Evolutionary conservation across 1,140 invertebrate genomes (phyloP).

Genomic region (Orussus abietinus): DNA sequence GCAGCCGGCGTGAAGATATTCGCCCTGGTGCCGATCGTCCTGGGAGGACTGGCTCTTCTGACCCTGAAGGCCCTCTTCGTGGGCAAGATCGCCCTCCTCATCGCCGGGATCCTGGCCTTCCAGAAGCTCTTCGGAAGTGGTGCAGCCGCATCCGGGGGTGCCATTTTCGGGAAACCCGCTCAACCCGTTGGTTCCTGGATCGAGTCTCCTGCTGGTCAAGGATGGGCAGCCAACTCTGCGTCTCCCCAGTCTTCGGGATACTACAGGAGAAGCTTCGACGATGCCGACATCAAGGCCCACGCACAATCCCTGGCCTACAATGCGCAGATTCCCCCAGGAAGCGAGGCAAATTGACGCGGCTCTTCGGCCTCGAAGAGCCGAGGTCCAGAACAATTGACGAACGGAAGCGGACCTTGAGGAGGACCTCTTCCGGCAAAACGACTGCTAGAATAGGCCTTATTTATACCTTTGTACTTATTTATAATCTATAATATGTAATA

Average conservation of each 20-base stretch:
- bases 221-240: slow-evolving; percentile 41
- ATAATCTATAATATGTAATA: too few relatives aligned
- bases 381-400: too few relatives aligned
- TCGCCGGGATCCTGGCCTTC: slow-evolving; percentile 63
- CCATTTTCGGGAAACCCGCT: slow-evolving; percentile 33
- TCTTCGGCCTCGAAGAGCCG: too few relatives aligned
- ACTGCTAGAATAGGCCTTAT: too few relatives aligned
- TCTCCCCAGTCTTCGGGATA: slow-evolving; percentile 56
- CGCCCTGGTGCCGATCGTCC: slow-evolving; percentile 63
- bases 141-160: slow-evolving; percentile 33
- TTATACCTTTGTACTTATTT: too few relatives aligned
- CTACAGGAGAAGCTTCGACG: slow-evolving; percentile 51
- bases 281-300: slow-evolving; percentile 50
- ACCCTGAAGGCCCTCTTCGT: slow-evolving; percentile 71
- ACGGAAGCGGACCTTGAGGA: too few relatives aligned
- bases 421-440: too few relatives aligned
- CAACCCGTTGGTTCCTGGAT: slow-evolving; percentile 28
- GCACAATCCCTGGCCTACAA: slow-evolving; percentile 63
- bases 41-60: slow-evolving; percentile 66
- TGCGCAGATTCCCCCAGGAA: slow-evolving; percentile 50
- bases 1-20: slow-evolving; percentile 66
- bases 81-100: slow-evolving; percentile 69
- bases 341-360: too few relatives aligned
- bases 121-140: slow-evolving; percentile 63
- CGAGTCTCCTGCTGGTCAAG: slow-evolving; percentile 36